Percentiles rank a stretch among this genome's conserved stretches.
Evolutionary conservation across 2,113 vertebrate genomes (phyloP).

Genomic region (Bothrops jararaca): DNA sequence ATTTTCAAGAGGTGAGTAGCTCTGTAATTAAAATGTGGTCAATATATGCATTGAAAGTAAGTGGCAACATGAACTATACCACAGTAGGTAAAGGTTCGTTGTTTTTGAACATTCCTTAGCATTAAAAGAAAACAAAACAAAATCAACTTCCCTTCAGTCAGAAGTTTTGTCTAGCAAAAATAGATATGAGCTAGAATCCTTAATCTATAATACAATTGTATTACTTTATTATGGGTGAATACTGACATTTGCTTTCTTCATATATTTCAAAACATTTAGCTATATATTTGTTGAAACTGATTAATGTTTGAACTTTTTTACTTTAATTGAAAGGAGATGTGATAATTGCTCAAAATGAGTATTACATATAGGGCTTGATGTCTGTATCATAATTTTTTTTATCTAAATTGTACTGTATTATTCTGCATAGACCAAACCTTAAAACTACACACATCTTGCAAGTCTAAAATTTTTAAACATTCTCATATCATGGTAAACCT

Average conservation of each 20-base stretch:
- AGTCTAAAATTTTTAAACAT: background rate
- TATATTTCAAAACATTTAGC: background rate
- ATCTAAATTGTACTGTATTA: background rate
- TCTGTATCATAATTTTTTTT: background rate
- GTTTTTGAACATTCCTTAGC: background rate
- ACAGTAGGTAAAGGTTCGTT: background rate
- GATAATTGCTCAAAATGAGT: background rate
- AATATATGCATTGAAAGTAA: background rate
- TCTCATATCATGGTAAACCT: background rate
- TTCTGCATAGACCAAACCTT: background rate
- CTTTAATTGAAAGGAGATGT: background rate
- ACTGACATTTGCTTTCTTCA: background rate
- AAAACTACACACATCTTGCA: background rate
- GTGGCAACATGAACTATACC: background rate
- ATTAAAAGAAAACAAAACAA: background rate
- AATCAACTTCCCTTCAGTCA: background rate
- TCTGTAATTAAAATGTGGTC: background rate
- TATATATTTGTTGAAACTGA: background rate
- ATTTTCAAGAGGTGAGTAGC: conserved; percentile 92
- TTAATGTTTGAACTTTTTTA: background rate
- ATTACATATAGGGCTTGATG: background rate
- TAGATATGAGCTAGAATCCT: background rate
- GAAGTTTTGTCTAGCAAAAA: background rate
- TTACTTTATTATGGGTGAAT: background rate
- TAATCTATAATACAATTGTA: background rate